A percentile compares a stretch with the other conserved stretches of the same genome.
Evolutionary conservation across 2,888 invertebrate species (phyloP).

Genomic region (Aphodius granarius): DNA sequence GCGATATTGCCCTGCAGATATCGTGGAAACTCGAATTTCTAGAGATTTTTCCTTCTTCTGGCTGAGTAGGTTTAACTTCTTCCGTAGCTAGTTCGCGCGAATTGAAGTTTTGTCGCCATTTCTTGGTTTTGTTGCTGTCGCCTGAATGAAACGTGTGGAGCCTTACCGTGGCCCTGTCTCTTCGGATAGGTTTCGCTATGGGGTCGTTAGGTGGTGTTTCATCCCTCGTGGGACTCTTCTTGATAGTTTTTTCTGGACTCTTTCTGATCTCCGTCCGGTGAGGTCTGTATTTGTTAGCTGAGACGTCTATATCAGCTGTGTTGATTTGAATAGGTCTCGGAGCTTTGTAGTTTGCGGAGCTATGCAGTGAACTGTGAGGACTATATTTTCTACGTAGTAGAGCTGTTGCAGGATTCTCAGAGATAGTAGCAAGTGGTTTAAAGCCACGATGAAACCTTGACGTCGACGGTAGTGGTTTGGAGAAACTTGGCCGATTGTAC

Average conservation of each 20-base stretch:
- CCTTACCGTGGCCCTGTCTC: constrained; percentile 74
- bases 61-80: constrained; percentile 53
- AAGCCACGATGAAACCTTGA: constrained; percentile 57
- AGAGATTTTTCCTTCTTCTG: constrained; percentile 32
- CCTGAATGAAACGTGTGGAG: constrained; percentile 64
- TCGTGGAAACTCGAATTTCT: constrained; percentile 58
- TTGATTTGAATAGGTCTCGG: constrained; percentile 75
- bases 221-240: constrained; percentile 34
- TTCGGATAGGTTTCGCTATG: constrained; percentile 58
- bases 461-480: constrained; percentile 40
- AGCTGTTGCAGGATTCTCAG: constrained; percentile 59
- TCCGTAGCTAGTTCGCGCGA: constrained; percentile 57
- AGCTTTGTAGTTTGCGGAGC: constrained; percentile 53
- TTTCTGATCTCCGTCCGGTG: constrained; percentile 6
- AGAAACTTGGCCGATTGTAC: constrained; percentile 41
- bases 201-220: constrained; percentile 31
- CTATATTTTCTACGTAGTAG: constrained; percentile 57
- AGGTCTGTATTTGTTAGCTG: constrained; percentile 62
- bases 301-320: constrained; percentile 85
- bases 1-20: constrained; percentile 59
- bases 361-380: constrained; percentile 53
- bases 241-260: constrained; percentile 27
- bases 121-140: constrained; percentile 44
- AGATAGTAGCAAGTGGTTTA: constrained; percentile 76
- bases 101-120: constrained; percentile 65